phyloP scores from a whole-genome alignment of 2,113 vertebrate genomes.

The Chionodraco myersi region DNA sequence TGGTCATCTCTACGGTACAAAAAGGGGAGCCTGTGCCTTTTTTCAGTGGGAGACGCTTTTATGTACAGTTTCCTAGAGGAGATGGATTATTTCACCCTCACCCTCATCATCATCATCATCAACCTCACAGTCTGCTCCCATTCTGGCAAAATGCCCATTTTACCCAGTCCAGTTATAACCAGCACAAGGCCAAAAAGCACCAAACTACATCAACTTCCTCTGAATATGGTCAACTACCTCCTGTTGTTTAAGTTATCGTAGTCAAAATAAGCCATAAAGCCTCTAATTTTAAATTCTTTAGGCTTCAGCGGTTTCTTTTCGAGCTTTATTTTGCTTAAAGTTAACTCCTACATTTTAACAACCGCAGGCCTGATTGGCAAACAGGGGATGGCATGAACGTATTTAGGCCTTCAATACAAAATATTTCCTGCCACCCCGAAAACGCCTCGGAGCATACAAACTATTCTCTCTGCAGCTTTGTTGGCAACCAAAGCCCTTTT shows the following conservation, averaged over 20 bases:
- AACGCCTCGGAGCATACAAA: conserved; percentile 35
- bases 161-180: conserved; percentile 65
- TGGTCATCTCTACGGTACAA: conserved; percentile 86
- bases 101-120: conserved; percentile 53
- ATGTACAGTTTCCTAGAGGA: conserved; percentile 73
- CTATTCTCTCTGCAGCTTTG: conserved; percentile 33
- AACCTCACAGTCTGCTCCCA: conserved; percentile 58
- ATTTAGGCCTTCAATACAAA: conserved; percentile 75
- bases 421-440: conserved; percentile 65
- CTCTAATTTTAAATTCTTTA: conserved; percentile 12
- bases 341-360: conserved; percentile 19
- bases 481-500: conserved; percentile 48
- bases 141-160: conserved; percentile 58
- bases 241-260: conserved; percentile 30
- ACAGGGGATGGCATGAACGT: conserved; percentile 65
- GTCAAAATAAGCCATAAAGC: conserved; percentile 35
- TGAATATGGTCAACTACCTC: conserved; percentile 41
- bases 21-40: conserved; percentile 62
- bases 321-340: conserved; percentile 12
- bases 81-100: conserved; percentile 64
- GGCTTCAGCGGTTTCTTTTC: conserved; percentile 32
- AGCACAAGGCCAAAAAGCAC: conserved; percentile 70
- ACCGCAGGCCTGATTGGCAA: conserved; percentile 54
- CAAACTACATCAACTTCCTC: conserved; percentile 59
- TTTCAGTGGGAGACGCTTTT: conserved; percentile 66